These are phyloP conservation scores for Epirrita christyi DNA, from an alignment of 2,888 invertebrate genomes.

Conservation along the genomic window DNA sequence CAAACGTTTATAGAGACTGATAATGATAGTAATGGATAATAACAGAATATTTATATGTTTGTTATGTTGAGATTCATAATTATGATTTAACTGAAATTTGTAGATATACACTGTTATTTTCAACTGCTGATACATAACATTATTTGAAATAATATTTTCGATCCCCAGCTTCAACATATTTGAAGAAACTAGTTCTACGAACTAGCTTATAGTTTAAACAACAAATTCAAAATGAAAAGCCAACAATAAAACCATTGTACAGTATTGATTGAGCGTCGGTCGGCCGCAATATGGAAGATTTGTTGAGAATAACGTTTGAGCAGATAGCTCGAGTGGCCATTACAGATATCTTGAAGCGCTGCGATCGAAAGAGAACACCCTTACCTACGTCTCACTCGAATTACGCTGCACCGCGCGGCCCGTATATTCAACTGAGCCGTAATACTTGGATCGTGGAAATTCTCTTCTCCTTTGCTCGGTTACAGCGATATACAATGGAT, in stretches of 20 bases:
- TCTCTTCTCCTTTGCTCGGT: constrained; percentile 45
- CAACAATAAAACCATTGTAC: constrained; percentile 53
- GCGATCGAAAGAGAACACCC: constrained; percentile 65
- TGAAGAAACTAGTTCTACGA: background rate
- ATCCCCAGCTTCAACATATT: too few species aligned
- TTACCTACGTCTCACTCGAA: constrained; percentile 66
- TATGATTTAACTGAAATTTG: too few species aligned
- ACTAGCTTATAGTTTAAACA: constrained; percentile 28
- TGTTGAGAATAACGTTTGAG: constrained; percentile 77
- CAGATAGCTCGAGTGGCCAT: constrained; percentile 80
- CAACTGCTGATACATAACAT: too few species aligned
- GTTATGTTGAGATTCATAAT: too few species aligned
- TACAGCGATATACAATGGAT: constrained; percentile 45
- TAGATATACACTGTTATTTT: too few species aligned
- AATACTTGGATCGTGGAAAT: constrained; percentile 50
- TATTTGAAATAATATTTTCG: too few species aligned
- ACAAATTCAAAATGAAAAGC: constrained; percentile 56
- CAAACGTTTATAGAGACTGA: too few species aligned
- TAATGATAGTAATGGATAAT: too few species aligned
- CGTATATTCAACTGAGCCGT: constrained; percentile 52
- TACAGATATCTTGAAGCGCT: constrained; percentile 75
- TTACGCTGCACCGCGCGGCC: constrained; percentile 51
- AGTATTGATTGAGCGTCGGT: constrained; percentile 69
- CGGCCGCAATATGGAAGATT: constrained; percentile 77
- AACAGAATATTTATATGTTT: too few species aligned